Evolutionary conservation across 2,888 invertebrate genomes (phyloP).

Genomic region (Drosophila koepferae): DNA sequence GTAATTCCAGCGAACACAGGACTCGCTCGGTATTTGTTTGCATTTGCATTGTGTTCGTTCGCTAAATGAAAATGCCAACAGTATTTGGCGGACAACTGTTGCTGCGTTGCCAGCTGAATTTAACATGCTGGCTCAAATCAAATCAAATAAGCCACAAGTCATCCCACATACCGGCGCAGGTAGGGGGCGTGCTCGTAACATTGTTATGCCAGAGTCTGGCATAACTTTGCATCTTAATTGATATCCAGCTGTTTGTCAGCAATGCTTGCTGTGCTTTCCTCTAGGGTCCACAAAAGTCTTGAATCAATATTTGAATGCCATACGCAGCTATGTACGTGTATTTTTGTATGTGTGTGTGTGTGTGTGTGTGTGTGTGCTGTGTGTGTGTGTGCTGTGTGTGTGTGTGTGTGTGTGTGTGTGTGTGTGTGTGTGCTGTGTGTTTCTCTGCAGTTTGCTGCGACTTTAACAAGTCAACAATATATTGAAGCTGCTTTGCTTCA

Average conservation of each 20-base stretch:
- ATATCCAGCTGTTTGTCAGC: conserved; percentile 49
- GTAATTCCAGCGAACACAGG: not conserved
- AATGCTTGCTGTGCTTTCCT: conserved; percentile 13
- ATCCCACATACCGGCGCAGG: conserved; percentile 12
- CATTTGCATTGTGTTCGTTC: conserved; percentile 31
- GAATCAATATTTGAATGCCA: conserved; percentile 27
- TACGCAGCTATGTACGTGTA: not conserved
- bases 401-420: not conserved
- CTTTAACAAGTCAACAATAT: conserved; percentile 2
- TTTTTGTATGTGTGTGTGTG: not conserved
- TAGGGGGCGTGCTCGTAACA: not conserved
- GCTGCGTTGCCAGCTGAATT: conserved; percentile 23
- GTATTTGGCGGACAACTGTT: conserved; percentile 47
- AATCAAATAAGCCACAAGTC: conserved; percentile 36
- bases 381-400: not conserved
- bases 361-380: not conserved
- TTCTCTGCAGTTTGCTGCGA: not conserved
- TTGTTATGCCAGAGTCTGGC: conserved; percentile 29
- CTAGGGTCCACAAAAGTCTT: conserved; percentile 2
- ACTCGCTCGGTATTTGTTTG: conserved; percentile 14
- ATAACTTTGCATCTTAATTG: conserved; percentile 57
- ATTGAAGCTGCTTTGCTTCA: not conserved
- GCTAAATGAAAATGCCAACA: conserved; percentile 41
- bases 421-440: not conserved
- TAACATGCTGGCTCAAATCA: conserved; percentile 5